Percentiles rank a stretch among this genome's conserved stretches.
Conservation (phyloP, 2,888 invertebrate genomes). For the Bimastos eiseni region DNA sequence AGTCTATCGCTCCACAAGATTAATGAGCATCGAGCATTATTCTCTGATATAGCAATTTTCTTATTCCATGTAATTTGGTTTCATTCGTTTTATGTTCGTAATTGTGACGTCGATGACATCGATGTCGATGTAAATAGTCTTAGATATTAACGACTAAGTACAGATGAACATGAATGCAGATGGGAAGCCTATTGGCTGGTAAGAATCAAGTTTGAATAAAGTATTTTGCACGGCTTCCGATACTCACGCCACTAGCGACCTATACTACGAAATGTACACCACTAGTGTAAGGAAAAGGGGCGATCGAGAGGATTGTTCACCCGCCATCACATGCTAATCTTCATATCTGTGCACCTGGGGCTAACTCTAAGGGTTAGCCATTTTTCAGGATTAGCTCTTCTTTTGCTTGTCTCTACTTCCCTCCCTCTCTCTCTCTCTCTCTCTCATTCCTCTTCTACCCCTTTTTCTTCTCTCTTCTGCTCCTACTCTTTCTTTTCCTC, state of each 20-base stretch:
- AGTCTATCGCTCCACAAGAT: neutral
- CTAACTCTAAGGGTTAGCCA: neutral
- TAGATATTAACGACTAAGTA: neutral
- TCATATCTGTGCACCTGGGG: no score
- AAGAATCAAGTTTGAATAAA: neutral
- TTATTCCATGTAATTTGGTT: neutral
- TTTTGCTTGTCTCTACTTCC: neutral
- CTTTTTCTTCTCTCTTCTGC: constrained; percentile 27
- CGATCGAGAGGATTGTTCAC: no score
- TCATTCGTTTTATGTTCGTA: neutral
- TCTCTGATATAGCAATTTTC: neutral
- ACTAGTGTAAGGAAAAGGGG: no score
- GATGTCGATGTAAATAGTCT: no score
- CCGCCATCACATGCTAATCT: no score
- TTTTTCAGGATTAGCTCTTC: neutral
- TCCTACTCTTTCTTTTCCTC: neutral
- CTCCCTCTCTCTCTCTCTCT: constrained; percentile 25
- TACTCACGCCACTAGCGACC: neutral
- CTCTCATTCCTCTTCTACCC: constrained; percentile 1
- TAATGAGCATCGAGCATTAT: neutral
- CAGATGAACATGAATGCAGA: neutral
- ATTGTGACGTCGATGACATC: no score
- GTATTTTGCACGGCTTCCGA: neutral
- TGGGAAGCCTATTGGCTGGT: neutral
- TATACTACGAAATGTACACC: no score